Base-by-base conservation (phyloP, 1,140 invertebrate genomes). In the Wiebesia pumilae region DNA sequence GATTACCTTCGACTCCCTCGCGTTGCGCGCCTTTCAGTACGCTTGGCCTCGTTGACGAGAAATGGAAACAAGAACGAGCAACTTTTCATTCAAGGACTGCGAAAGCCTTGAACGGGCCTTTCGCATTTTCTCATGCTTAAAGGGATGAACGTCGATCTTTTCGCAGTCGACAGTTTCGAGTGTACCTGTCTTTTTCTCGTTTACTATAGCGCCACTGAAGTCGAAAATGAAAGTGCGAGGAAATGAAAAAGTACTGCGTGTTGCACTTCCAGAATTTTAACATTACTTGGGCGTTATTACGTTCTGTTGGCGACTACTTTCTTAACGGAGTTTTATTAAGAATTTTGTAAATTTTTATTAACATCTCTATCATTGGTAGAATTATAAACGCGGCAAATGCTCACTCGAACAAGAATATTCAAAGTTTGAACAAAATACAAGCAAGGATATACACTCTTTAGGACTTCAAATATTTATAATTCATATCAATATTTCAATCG, bases 1-100 rank as follows among this genome's bases (percentile, higher is more conserved):
- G 88, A 90, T 90, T 90, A 89, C 87, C 86, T 88, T 67, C 77
- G 81, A 73, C 16, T 71, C 88, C 88, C 87, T 89, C 79, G 43
- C 62, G 58, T 62, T 82, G 43, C 40, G 47, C 40, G 79, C 43
- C 38, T 19, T 67, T 58, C 47, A 58, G 43, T 27, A 80, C 67
- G 79, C 51, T 87, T 84, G 77, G 84, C 80, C 83, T 88, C 84
- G 86, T 87, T 84, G 82, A 84, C 84, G 71, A 87, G 84, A 88
- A 78, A 88, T 87, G 81, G 75, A 88, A 88, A 83, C 71, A 88
- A 80, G 75, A 71, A 58, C 65, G 67, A 71, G 47, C 54, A 77
- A 87, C 82, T 87, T 87, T 87, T 84, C 78, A 84, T 84, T 84
- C 78, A 81, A 87, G 67, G 43, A 71, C 51, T 69, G 62, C 30